phyloP scores from a whole-genome alignment of 1,140 invertebrate species.

The Maniola jurtina region DNA sequence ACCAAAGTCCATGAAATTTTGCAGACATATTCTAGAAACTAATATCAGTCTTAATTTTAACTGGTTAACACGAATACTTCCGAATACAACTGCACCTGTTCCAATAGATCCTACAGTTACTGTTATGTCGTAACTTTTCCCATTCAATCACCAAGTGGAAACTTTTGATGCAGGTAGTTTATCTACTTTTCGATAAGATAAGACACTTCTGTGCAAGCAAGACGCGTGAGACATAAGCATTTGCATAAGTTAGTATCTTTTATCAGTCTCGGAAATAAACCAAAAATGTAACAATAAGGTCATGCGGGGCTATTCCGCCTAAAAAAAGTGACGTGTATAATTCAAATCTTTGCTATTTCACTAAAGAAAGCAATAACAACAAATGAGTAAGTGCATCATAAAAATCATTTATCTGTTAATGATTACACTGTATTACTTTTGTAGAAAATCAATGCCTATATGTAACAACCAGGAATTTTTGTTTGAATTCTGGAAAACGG shows the following conservation, averaged over 20 bases:
- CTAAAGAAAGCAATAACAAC: no score
- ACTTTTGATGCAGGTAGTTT: constrained; percentile 59
- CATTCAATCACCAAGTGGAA: constrained; percentile 41
- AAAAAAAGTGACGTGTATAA: no score
- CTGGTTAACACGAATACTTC: not conserved
- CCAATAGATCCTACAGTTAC: constrained; percentile 10
- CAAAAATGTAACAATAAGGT: constrained; percentile 32
- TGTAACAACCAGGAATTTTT: no score
- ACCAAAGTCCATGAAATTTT: no score
- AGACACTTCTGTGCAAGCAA: constrained; percentile 47
- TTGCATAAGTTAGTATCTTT: constrained; percentile 51
- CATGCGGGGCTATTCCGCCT: no score
- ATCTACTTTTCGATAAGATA: constrained; percentile 69
- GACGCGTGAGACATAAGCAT: constrained; percentile 59
- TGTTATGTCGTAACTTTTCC: constrained; percentile 23
- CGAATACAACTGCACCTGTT: not conserved
- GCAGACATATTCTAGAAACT: no score
- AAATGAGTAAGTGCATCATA: no score
- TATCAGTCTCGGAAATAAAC: constrained; percentile 56
- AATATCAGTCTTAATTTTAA: not conserved
- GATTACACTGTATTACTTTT: no score
- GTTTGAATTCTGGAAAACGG: no score
- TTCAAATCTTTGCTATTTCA: no score
- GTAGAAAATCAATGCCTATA: no score
- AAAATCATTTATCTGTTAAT: no score